A percentile compares a stretch with the other conserved stretches of the same genome.
phyloP scores from a whole-genome alignment of 2,797 vertebrate genomes.

The Dromococcyx pavoninus region DNA sequence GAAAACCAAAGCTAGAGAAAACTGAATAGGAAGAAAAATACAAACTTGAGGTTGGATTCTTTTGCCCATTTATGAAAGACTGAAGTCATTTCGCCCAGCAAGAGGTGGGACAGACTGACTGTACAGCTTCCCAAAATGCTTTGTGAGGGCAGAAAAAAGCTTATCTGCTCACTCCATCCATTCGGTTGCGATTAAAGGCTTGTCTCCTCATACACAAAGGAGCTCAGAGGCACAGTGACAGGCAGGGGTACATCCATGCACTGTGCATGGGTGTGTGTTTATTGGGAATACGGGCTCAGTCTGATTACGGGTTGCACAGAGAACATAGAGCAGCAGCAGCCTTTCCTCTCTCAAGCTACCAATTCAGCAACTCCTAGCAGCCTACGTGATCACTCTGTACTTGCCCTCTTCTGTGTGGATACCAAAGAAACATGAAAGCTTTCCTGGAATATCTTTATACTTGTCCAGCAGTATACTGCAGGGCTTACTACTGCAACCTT shows the following conservation, averaged over 20 bases:
- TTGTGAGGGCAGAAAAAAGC: not conserved
- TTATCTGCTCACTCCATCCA: not conserved
- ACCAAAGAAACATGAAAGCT: not conserved
- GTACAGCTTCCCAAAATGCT: not conserved
- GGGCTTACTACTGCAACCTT: not conserved
- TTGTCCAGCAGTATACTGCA: not conserved
- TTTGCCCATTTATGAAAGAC: not conserved
- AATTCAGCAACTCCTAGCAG: not conserved
- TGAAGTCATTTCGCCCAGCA: not conserved
- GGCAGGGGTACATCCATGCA: not conserved
- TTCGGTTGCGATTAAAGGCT: not conserved
- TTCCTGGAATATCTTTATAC: not conserved
- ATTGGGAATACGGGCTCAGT: not conserved
- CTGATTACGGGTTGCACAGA: not conserved
- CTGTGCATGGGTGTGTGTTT: not conserved
- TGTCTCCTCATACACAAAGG: not conserved
- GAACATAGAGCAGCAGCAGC: not conserved
- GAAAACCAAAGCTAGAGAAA: not conserved
- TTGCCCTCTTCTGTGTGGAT: not conserved
- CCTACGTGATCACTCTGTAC: not conserved
- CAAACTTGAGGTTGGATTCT: not conserved
- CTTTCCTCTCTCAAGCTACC: not conserved
- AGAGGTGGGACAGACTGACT: not conserved
- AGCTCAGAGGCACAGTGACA: not conserved
- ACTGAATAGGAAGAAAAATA: not conserved